These are phyloP conservation scores for Myrmophylax atrothorax DNA, from an alignment of 2,113 vertebrate genomes.

Conservation along the genomic window DNA sequence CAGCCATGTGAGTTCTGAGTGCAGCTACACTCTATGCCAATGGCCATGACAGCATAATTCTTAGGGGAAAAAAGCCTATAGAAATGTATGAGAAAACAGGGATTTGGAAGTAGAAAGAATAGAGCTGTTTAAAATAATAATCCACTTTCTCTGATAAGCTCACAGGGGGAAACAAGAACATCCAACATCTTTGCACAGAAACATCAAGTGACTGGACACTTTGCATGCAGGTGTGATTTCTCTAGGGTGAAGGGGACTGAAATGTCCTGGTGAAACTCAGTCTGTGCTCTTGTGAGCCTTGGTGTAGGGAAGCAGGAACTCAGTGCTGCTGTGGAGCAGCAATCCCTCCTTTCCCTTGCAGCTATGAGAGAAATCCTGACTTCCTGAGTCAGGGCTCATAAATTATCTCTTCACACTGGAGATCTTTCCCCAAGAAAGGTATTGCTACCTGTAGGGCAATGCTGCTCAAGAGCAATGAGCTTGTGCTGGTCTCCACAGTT, in stretches of 20 bases:
- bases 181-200: not conserved
- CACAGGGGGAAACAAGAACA: not conserved
- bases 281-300: rapidly evolving
- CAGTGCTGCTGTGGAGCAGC: not conserved
- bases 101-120: not conserved
- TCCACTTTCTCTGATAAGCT: not conserved
- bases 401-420: not conserved
- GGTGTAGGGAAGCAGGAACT: not conserved
- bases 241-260: not conserved
- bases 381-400: not conserved
- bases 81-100: not conserved
- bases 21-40: not conserved
- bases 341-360: not conserved
- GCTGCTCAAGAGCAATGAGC: not conserved
- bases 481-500: not conserved
- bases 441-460: not conserved
- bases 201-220: not conserved
- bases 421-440: not conserved
- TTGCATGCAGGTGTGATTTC: not conserved
- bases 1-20: not conserved
- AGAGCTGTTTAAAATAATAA: not conserved
- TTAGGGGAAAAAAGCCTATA: not conserved
- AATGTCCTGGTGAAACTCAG: not conserved
- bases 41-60: not conserved
- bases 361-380: not conserved